Base-by-base conservation (phyloP, 1,140 invertebrate species). In the Liolophura sinensis region DNA sequence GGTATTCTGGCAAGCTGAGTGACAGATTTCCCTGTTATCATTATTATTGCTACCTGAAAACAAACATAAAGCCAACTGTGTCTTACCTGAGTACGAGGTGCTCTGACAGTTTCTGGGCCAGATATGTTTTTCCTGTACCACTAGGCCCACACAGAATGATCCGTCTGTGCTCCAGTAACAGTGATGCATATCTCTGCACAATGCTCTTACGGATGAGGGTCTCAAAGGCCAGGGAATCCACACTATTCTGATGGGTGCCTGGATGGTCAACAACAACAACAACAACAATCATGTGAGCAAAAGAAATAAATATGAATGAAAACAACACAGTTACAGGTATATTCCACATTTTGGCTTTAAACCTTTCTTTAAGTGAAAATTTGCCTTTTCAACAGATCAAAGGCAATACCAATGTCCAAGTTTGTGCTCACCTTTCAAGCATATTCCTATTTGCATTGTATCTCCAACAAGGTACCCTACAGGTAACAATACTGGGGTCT, bases 141-240 rank as follows among this genome's bases (percentile, higher is more conserved):
- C 93, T 96, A 1, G 96, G 95, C 0, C 97, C 97, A 86, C 95
- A 97, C 3, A 99, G 85, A 57, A 99, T 97, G 40, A 99, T 91
- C 22, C 96, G 86, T 48, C 95, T 87, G 85, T 98, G 95, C 78
- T 98, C 95, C 25, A 92, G 90, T 57, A 99, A 82, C 52, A 97
- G 86, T 7, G 93, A 91, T 7, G 95, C 89, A 74, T 95, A 94
- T 82, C 96, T 90, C 85, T 98, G 94, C 60, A 98, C 91, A 73
- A 98, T 96, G 69, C 94, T 93, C 85, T 96, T 94, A 64, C 97
- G 96, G 82, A 98, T 97, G 51, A 99, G 87, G 24, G 94, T 97
- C 81, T 99, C 95, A 80, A 99, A 96, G 0, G 94, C 93, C 60
- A 99, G 86, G 67, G 94, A 93, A 69, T 97, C 97, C 31, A 98